A percentile compares a stretch with the other conserved stretches of the same genome.
Evolutionary conservation across 2,113 vertebrate species (phyloP).

Genomic region (Psammodynastes pulverulentus): DNA sequence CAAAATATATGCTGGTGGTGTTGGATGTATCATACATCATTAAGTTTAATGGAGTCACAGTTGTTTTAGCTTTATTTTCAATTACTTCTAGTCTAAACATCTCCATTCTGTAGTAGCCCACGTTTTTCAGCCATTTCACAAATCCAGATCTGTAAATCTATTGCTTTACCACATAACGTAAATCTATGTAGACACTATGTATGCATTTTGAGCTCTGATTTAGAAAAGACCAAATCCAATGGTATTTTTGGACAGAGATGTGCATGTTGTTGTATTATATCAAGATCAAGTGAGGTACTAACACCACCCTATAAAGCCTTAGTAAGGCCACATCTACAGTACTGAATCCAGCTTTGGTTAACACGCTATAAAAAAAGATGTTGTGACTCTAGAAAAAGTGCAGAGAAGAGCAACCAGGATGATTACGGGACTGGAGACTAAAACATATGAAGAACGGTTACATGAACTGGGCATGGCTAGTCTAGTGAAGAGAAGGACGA

Average conservation of each 20-base stretch:
- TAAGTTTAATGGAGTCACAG: neutral
- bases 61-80: neutral
- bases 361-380: no score
- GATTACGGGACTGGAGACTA: no score
- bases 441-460: no score
- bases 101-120: neutral
- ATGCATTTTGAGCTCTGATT: neutral
- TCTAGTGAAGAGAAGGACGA: no score
- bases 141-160: neutral
- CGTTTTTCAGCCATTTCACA: neutral
- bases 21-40: neutral
- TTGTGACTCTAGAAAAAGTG: no score
- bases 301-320: no score
- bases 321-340: no score
- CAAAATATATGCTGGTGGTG: neutral
- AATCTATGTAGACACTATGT: neutral
- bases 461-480: no score
- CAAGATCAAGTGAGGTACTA: no score
- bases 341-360: no score
- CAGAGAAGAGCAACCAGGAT: no score
- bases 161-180: neutral
- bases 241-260: neutral
- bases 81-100: neutral
- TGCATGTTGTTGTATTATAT: neutral
- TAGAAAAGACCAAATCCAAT: neutral